Evolutionary conservation across 2,113 vertebrate genomes (phyloP).

Genomic region (Catagonus wagneri): DNA sequence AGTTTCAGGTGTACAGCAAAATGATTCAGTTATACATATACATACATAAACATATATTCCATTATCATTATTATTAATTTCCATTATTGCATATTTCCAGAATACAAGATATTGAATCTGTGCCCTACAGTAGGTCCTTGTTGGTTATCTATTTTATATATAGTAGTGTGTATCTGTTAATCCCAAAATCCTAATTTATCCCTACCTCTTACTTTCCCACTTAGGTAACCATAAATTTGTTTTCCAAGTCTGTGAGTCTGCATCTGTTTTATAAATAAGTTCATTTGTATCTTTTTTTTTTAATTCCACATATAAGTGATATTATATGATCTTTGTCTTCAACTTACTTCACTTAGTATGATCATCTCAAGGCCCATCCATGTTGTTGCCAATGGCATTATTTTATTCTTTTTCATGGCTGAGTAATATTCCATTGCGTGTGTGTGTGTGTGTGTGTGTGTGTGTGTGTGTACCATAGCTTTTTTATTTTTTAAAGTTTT

Average conservation of each 20-base stretch:
- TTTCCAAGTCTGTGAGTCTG: neutral
- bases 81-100: too few species aligned
- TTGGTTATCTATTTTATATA: neutral
- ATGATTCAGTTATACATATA: too few species aligned
- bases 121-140: neutral
- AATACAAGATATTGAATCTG: neutral
- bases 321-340: neutral
- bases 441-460: too few species aligned
- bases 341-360: neutral
- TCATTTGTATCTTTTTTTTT: neutral
- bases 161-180: neutral
- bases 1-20: too few species aligned
- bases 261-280: neutral
- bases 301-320: neutral
- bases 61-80: too few species aligned
- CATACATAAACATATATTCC: too few species aligned
- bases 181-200: neutral
- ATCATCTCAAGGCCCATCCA: neutral
- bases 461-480: neutral
- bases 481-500: too few species aligned
- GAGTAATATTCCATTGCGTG: neutral
- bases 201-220: neutral
- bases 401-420: too few species aligned
- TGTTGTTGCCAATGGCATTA: neutral
- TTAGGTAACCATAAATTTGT: neutral